phyloP scores from a whole-genome alignment of 1,140 invertebrate genomes.

The Temnothorax curvispinosus region DNA sequence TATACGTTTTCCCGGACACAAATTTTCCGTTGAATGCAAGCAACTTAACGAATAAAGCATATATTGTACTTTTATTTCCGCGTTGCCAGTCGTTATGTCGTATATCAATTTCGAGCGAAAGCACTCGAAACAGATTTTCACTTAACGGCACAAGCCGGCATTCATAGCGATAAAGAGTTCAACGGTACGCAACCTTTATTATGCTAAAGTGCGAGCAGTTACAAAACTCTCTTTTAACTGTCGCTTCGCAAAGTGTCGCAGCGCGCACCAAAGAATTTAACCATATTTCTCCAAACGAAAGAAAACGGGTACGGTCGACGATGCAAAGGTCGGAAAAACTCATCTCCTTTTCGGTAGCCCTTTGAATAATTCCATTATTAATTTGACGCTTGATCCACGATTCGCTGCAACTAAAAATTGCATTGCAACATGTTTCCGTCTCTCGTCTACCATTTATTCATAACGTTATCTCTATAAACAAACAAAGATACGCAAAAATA shows the following conservation, averaged over 20 bases:
- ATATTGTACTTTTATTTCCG: conserved; percentile 25
- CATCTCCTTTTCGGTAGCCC: no score
- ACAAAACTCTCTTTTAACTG: conserved; percentile 49
- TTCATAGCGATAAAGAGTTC: conserved; percentile 33
- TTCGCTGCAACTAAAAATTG: neutral
- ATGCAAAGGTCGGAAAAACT: neutral
- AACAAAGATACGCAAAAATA: neutral
- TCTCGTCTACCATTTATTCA: neutral
- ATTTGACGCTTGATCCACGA: neutral
- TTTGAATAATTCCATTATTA: conserved; percentile 41
- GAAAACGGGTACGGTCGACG: neutral
- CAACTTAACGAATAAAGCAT: conserved; percentile 5
- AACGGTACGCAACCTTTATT: conserved; percentile 30
- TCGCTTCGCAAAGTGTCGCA: conserved; percentile 31
- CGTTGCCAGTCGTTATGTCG: conserved; percentile 2
- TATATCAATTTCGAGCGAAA: conserved; percentile 43
- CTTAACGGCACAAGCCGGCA: conserved; percentile 12
- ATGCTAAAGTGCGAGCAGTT: conserved; percentile 42
- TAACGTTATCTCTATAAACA: neutral
- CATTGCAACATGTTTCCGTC: neutral
- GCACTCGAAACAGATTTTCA: conserved; percentile 54
- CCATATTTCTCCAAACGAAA: conserved; percentile 28
- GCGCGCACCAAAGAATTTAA: conserved; percentile 15
- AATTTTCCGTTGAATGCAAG: conserved; percentile 4
- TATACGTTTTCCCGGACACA: neutral